Percentiles rank a stretch among this genome's conserved stretches.
phyloP scores from a whole-genome alignment of 2,113 vertebrate genomes.

The Psammodynastes pulverulentus region DNA sequence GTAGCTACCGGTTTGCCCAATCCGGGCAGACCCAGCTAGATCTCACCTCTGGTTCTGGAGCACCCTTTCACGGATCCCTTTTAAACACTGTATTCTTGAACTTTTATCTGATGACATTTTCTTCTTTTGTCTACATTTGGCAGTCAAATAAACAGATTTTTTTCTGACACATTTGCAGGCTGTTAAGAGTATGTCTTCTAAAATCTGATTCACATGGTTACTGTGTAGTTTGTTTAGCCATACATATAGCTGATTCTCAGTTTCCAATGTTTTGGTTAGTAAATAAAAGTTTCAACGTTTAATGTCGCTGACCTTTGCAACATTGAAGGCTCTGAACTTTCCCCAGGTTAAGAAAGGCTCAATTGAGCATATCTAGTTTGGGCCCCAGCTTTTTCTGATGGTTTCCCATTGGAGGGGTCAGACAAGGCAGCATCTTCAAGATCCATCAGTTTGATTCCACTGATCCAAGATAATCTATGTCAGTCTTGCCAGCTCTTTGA shows the following conservation, averaged over 20 bases:
- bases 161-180: constrained; percentile 25
- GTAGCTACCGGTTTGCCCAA: too few species aligned
- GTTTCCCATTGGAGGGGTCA: neutral
- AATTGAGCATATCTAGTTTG: neutral
- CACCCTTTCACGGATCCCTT: constrained; percentile 18
- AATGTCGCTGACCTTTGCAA: neutral
- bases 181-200: neutral
- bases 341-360: neutral
- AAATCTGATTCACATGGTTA: neutral
- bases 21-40: too few species aligned
- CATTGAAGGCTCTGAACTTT: neutral
- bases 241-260: constrained; percentile 25
- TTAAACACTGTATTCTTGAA: constrained; percentile 32
- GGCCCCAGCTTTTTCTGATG: neutral
- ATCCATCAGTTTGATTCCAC: neutral
- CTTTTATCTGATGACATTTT: constrained; percentile 43
- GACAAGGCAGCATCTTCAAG: neutral
- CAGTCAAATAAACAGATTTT: constrained; percentile 29
- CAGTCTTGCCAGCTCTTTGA: neutral
- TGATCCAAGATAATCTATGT: neutral
- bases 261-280: neutral
- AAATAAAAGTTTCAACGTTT: neutral
- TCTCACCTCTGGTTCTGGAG: too few species aligned
- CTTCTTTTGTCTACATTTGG: constrained; percentile 37
- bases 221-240: constrained; percentile 1